These are phyloP conservation scores for Perodicticus potto DNA, from an alignment of 2,797 vertebrate species.

Conservation along the genomic window DNA sequence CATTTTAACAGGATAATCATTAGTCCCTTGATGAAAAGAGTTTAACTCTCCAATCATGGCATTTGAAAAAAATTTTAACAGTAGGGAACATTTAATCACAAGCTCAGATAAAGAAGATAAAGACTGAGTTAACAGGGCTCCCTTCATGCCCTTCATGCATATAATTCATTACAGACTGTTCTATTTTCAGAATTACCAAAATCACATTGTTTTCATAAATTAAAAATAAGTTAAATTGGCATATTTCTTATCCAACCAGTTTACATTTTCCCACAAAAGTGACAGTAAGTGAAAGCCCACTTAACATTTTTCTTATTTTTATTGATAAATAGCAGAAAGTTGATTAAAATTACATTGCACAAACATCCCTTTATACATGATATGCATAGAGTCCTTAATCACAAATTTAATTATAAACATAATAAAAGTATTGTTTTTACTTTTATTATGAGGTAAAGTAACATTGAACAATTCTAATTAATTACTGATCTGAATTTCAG, in stretches of 20 bases:
- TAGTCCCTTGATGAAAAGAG: constrained; percentile 71
- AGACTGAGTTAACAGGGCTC: constrained; percentile 68
- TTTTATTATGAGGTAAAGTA: constrained; percentile 44
- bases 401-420: constrained; percentile 62
- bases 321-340: constrained; percentile 42
- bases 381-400: constrained; percentile 32
- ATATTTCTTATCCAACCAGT: constrained; percentile 47
- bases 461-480: constrained; percentile 62
- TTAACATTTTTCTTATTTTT: constrained; percentile 47
- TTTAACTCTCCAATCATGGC: constrained; percentile 61
- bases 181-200: constrained; percentile 57
- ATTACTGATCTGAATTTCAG: constrained; percentile 46
- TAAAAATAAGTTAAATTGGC: constrained; percentile 67
- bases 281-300: not conserved
- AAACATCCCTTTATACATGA: constrained; percentile 25
- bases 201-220: constrained; percentile 59
- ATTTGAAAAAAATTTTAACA: not conserved
- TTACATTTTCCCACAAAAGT: constrained; percentile 54
- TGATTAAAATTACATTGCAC: constrained; percentile 49
- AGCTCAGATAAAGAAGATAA: constrained; percentile 73
- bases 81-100: constrained; percentile 70
- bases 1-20: constrained; percentile 75
- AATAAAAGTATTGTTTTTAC: constrained; percentile 52
- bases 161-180: constrained; percentile 61
- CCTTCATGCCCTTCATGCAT: too few relatives aligned